Percentiles rank a stretch among this genome's conserved stretches.
Evolutionary conservation across 2,113 vertebrate species (phyloP).

Genomic region (Indri indri): DNA sequence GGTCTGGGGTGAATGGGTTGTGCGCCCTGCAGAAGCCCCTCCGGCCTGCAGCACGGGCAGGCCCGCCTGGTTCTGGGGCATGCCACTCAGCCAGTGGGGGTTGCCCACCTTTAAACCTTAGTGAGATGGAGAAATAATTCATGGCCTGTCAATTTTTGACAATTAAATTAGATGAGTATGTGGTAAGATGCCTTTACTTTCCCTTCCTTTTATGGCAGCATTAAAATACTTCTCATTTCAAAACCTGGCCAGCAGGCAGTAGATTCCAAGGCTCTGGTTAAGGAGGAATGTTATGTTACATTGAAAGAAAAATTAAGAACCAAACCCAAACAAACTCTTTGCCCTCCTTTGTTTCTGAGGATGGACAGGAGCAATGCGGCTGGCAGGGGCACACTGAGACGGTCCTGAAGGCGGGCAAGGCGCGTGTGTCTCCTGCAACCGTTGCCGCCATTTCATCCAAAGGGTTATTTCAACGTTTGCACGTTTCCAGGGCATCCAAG

Average conservation of each 20-base stretch:
- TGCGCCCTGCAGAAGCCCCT: not conserved
- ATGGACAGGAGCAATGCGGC: rapidly evolving
- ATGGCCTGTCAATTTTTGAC: conserved; percentile 33
- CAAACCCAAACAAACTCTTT: not conserved
- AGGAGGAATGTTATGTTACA: conserved; percentile 80
- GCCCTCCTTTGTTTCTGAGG: not conserved
- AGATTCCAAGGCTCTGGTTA: conserved; percentile 71
- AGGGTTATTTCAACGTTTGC: not conserved
- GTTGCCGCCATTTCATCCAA: rapidly evolving
- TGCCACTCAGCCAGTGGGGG: conserved; percentile 45
- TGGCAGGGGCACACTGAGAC: rapidly evolving
- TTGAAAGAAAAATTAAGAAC: not conserved
- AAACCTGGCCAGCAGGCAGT: conserved; percentile 84
- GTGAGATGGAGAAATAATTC: conserved; percentile 26
- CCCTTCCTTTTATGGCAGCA: conserved; percentile 6
- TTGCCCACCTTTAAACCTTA: conserved; percentile 68
- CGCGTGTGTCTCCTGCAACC: rapidly evolving
- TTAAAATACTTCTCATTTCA: conserved; percentile 65
- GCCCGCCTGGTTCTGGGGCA: not conserved
- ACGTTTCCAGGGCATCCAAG: not conserved
- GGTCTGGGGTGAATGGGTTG: not conserved
- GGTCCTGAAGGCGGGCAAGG: not conserved
- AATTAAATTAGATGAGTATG: not conserved
- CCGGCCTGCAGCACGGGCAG: not conserved
- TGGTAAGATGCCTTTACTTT: conserved; percentile 29